Evolutionary conservation across 1,140 invertebrate species (phyloP), one percentile per base, ranked within the genome.

Genomic region (Brachionus rotundiformis): DNA sequence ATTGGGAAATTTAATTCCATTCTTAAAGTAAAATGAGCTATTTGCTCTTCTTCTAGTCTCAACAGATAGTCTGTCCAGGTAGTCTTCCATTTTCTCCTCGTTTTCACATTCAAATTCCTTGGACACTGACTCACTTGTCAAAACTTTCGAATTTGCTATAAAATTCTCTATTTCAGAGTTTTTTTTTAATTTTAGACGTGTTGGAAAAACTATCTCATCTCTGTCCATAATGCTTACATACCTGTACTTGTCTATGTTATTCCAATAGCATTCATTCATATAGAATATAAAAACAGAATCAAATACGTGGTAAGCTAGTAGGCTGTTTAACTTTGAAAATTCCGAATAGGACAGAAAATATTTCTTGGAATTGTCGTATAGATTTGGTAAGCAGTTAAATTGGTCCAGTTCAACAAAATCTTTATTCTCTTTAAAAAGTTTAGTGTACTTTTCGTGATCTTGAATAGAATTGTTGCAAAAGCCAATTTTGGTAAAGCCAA

Each of bases 241-340:
- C 29, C 19, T 31, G 29, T 68, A 68, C n/a, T 68, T 68, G 63
- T 68, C 63, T 0, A 68, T 68, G 33, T 68, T 68, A 68, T 25
- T 16, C 63, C 63, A 68, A 68, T 68, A 68, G 33, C 63, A 68
- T 36, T 68, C 63, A 68, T 68, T 68, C 63, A 68, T 68, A 19
- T 16, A 68, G 31, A 68, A 68, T 19, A 68, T 68, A 19, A 68
- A 68, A 6, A 68, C 63, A 31, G 63, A 68, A 36, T 68, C 63
- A 68, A 68, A 68, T 8, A 68, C 36, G 8, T 36, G 27, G 36
- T 68, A 68, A 19, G 63, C 63, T 16, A 68, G 31, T 4, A 11
- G 11, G 31, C 6, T 68, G n/a, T 68, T 27, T 19, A 68, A 36
- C 36, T 68, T n/a, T 16, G 63, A 31, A 68, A 68, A 68, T 68